Evolutionary conservation across 1,140 invertebrate species (phyloP).

Genomic region (Bombus balteatus): DNA sequence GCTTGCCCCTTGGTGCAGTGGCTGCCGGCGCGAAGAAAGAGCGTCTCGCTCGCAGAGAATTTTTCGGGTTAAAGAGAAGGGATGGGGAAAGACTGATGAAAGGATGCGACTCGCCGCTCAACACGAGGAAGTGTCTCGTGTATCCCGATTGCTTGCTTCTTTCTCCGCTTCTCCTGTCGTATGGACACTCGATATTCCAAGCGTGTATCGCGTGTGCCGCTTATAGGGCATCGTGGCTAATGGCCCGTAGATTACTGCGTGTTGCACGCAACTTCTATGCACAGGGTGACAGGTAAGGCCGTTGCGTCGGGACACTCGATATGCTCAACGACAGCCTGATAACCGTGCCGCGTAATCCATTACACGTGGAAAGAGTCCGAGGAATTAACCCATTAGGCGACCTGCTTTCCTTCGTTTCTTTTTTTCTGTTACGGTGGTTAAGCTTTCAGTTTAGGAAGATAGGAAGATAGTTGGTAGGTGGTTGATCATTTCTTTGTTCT

Average conservation of each 20-base stretch:
- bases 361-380: not conserved
- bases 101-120: conserved; percentile 65
- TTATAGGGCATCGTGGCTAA: conserved; percentile 74
- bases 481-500: too few species aligned
- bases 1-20: not conserved
- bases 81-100: conserved; percentile 55
- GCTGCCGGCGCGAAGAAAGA: conserved; percentile 11
- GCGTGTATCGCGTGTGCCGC: conserved; percentile 78
- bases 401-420: not conserved
- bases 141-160: conserved; percentile 72
- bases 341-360: conserved; percentile 46
- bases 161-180: conserved; percentile 55
- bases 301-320: conserved; percentile 62
- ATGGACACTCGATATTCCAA: conserved; percentile 78
- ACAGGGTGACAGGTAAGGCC: conserved; percentile 54
- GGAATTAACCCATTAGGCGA: conserved; percentile 35
- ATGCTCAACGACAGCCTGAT: conserved; percentile 52
- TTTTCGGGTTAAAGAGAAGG: conserved; percentile 42
- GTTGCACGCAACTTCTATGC: conserved; percentile 75
- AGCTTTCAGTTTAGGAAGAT: too few species aligned
- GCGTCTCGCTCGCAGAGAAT: conserved; percentile 16
- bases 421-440: too few species aligned
- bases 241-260: conserved; percentile 77
- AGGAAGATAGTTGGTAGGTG: too few species aligned
- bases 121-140: conserved; percentile 77